Percentiles rank a stretch among this genome's conserved stretches.
Evolutionary conservation across 2,797 vertebrate genomes (phyloP).

Genomic region (Eleutherodactylus coqui): DNA sequence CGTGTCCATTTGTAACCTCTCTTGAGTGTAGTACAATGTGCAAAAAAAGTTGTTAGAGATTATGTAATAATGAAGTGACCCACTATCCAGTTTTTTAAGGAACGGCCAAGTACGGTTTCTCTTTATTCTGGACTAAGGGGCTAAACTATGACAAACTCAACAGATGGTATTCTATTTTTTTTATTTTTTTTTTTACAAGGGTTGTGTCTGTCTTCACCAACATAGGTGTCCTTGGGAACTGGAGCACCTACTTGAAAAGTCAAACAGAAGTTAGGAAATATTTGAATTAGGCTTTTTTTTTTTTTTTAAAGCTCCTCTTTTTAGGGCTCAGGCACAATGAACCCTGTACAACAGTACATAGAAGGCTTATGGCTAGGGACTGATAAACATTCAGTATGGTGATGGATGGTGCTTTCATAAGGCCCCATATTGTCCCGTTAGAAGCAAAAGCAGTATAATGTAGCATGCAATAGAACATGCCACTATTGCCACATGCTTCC

Average conservation of each 20-base stretch:
- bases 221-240: background rate
- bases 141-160: background rate
- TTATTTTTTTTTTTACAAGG: background rate
- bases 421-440: background rate
- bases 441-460: background rate
- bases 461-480: background rate
- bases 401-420: background rate
- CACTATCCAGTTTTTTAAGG: background rate
- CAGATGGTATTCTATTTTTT: background rate
- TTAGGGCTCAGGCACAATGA: background rate
- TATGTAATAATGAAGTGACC: no score
- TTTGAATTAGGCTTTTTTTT: no score
- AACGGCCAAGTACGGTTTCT: background rate
- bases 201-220: background rate
- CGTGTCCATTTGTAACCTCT: no score
- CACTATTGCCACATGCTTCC: background rate
- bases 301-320: no score
- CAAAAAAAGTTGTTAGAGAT: no score
- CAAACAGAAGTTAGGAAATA: background rate
- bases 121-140: background rate
- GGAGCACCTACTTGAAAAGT: background rate
- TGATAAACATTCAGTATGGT: background rate
- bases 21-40: no score
- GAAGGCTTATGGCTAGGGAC: background rate
- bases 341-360: background rate